Evolutionary conservation across 2,797 vertebrate species (phyloP), one percentile per base, ranked within the genome.

Genomic region (Manis javanica): DNA sequence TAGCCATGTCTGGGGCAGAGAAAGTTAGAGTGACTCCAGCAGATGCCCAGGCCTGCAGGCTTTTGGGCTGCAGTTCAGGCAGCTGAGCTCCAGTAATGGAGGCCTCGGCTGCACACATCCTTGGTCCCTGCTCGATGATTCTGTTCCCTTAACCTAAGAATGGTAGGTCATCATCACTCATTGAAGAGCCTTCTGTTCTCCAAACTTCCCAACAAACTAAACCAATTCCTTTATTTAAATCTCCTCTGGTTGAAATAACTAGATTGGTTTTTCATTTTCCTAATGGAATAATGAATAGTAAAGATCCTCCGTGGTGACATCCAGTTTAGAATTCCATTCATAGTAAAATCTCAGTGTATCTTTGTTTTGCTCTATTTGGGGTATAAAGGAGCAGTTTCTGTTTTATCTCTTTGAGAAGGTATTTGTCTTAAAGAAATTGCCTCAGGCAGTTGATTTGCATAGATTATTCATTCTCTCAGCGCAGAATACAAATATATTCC

Each of bases 141-240:
- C 74, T 68, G 21, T 16, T 77, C 46, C 51, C 26, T 21, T 18
- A 87, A 49, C 10, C 63, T 68, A 29, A 83, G 37, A 64, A 68
- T 8, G 11, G 64, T 57, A 64, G 53, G 53, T 34, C 16, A 14
- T 18, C 18, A 24, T 6, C 39, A 24, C 15, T 88, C 24, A 39
- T 9, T n/a, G 15, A 92, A 31, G 68, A 87, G 72, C 9, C 6
- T 79, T 81, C 19, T 12, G 37, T 82, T 68, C 4, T 18, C 72
- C 37, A 81, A 64, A 85, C 53, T 79, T 74, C 61, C 16, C 26
- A 72, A 49, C 64, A 87, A 64, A 23, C 21, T 85, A 37, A 53
- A 79, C 23, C 14, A 39, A 91, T 74, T 95, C 69, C 68, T 96
- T 83, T 74, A 93, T 68, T 87, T 93, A 87, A 89, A 90, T 69